Base-by-base conservation (phyloP, 2,888 invertebrate genomes). In the Thyatira batis region DNA sequence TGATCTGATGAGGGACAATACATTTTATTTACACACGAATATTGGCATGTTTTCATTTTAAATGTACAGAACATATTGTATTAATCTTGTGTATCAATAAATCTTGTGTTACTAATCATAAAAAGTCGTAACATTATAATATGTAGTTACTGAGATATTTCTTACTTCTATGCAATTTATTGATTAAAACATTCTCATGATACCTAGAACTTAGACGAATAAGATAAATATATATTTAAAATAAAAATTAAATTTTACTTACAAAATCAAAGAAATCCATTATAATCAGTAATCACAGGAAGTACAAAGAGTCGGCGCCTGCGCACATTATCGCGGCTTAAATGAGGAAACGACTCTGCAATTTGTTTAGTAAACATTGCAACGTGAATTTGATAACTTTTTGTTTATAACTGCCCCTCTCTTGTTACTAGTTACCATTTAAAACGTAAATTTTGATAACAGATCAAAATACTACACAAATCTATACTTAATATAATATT, bases 221-320 rank as follows among this genome's bases (percentile, higher is more conserved):
- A n/a, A n/a, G n/a, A n/a, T n/a, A n/a, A n/a, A n/a, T n/a, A n/a
- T n/a, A n/a, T n/a, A n/a, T n/a, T n/a, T 39, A 13, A 13, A 13
- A 39, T 4, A 6, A 13, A 4, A 11, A 39, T 13, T 23, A 8
- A 9, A n/a, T 0, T 3, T 27, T 45, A 74, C 76, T 77, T 51
- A 77, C 76, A 60, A 71, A 63, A 63, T 61, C 55, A 51, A 67
- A 52, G 56, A 71, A 61, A 63, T 77, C 69, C 76, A 77, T 77
- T 59, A 52, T 67, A 55, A 33, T 20, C 20, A 28, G 53, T 50
- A 44, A 45, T 27, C 27, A 46, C 25, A 17, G 25, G 46, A 25
- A 46, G 27, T 17, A 27, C 46, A 17, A 5, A 27, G 9, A 27
- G 1, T 27, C 46, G n/a, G 17, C 54, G 51, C 53, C 58, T 63